Conservation (phyloP, 1,140 invertebrate species). For the Ectropis grisescens region DNA sequence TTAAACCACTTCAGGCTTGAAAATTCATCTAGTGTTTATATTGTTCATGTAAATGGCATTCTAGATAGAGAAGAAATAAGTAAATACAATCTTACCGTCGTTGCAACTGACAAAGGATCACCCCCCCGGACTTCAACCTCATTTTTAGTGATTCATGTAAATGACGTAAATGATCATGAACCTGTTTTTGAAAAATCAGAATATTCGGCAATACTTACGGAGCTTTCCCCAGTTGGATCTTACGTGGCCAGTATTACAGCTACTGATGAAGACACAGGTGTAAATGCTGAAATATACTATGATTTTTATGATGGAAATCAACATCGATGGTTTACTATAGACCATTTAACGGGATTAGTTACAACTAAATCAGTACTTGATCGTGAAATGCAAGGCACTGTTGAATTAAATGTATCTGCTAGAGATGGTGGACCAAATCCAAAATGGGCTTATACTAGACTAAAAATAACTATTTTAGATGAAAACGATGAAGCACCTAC, state of each 20-base stretch:
- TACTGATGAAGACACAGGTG: conserved; percentile 90
- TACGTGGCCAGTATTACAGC: conserved; percentile 91
- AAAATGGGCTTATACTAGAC: conserved; percentile 87
- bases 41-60: conserved; percentile 92
- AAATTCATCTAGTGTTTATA: conserved; percentile 86
- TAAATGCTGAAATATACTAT: conserved; percentile 91
- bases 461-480: conserved; percentile 93
- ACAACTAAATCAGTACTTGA: conserved; percentile 87
- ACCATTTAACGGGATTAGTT: conserved; percentile 85
- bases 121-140: conserved; percentile 87
- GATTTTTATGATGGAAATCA: conserved; percentile 90
- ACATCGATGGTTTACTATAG: conserved; percentile 88
- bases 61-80: conserved; percentile 93
- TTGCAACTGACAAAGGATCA: conserved; percentile 90
- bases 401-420: conserved; percentile 87
- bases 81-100: conserved; percentile 92
- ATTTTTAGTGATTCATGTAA: conserved; percentile 92
- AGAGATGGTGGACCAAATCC: conserved; percentile 91
- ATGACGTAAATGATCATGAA: conserved; percentile 96
- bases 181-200: conserved; percentile 95
- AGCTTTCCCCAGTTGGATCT: conserved; percentile 87
- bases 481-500: conserved; percentile 94
- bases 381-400: conserved; percentile 86
- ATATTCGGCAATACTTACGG: conserved; percentile 89
- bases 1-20: conserved; percentile 89